phyloP scores from a whole-genome alignment of 2,888 invertebrate genomes.

The Macaria liturata region DNA sequence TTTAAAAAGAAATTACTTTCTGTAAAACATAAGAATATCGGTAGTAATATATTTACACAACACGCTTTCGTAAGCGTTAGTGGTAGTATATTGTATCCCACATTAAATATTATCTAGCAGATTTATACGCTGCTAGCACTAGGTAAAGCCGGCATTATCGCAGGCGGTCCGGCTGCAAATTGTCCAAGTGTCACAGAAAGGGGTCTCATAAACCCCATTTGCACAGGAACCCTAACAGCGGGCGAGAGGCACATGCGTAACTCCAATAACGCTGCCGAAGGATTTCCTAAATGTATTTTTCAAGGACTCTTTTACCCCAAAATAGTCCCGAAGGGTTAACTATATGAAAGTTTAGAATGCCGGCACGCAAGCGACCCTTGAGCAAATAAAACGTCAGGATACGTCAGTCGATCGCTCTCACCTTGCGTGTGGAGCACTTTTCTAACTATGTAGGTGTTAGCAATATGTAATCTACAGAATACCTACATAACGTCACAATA shows the following conservation, averaged over 20 bases:
- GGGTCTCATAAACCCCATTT: slow-evolving; percentile 15
- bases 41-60: too few relatives aligned
- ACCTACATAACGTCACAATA: too few relatives aligned
- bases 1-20: too few relatives aligned
- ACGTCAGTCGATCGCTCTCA: slow-evolving; percentile 3
- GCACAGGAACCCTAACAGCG: slow-evolving; percentile 49
- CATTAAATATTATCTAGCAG: too few relatives aligned
- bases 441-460: too few relatives aligned
- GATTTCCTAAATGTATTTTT: slow-evolving; percentile 46
- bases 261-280: slow-evolving; percentile 41
- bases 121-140: too few relatives aligned
- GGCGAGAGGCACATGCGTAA: slow-evolving; percentile 44
- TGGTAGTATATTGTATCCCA: too few relatives aligned
- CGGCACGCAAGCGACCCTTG: slow-evolving; percentile 49
- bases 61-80: too few relatives aligned
- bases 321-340: slow-evolving; percentile 38
- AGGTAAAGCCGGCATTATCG: too few relatives aligned
- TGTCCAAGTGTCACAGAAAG: background rate
- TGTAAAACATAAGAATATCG: too few relatives aligned
- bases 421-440: too few relatives aligned
- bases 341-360: slow-evolving; percentile 49
- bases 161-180: background rate
- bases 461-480: too few relatives aligned
- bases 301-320: slow-evolving; percentile 51
- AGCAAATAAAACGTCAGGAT: slow-evolving; percentile 8